phyloP scores from a whole-genome alignment of 2,888 invertebrate species.

The Apomyelois bistriatella region DNA sequence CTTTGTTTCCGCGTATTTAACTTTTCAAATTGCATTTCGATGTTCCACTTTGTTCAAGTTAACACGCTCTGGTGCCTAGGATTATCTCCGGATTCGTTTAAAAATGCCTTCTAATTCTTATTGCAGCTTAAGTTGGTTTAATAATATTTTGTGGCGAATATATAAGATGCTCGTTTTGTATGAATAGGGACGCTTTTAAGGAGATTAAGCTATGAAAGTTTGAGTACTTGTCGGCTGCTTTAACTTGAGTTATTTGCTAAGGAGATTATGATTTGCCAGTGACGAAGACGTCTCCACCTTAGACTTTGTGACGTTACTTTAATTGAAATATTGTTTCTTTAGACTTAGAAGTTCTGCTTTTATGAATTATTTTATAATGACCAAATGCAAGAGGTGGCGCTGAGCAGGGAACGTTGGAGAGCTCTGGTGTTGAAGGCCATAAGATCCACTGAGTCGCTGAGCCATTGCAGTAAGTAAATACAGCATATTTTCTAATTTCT shows the following conservation, averaged over 20 bases:
- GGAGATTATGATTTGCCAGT: slow-evolving; percentile 44
- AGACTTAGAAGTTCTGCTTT: too few species aligned
- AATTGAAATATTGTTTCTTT: slow-evolving; percentile 11
- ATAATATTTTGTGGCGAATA: slow-evolving; percentile 33
- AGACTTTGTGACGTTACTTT: slow-evolving; percentile 24
- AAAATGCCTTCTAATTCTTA: slow-evolving; percentile 23
- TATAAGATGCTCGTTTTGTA: slow-evolving; percentile 38
- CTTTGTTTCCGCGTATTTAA: slow-evolving; percentile 43
- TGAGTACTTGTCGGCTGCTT: slow-evolving; percentile 34
- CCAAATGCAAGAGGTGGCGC: too few species aligned
- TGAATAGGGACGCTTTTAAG: slow-evolving; percentile 44
- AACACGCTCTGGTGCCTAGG: slow-evolving; percentile 34
- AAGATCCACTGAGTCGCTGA: too few species aligned
- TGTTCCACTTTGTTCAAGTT: slow-evolving; percentile 48
- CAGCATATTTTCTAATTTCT: too few species aligned
- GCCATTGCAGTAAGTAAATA: too few species aligned
- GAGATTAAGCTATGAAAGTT: slow-evolving; percentile 48
- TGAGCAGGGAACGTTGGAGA: too few species aligned
- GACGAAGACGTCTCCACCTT: slow-evolving; percentile 28
- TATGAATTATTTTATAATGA: too few species aligned
- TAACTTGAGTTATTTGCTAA: slow-evolving; percentile 35
- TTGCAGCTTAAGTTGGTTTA: slow-evolving; percentile 22
- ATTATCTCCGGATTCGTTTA: slow-evolving; percentile 36
- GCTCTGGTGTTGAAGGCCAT: too few species aligned
- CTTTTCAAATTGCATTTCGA: slow-evolving; percentile 54